A percentile compares a stretch with the other conserved stretches of the same genome.
phyloP scores from a whole-genome alignment of 2,797 vertebrate species.

The Acridotheres tristis region DNA sequence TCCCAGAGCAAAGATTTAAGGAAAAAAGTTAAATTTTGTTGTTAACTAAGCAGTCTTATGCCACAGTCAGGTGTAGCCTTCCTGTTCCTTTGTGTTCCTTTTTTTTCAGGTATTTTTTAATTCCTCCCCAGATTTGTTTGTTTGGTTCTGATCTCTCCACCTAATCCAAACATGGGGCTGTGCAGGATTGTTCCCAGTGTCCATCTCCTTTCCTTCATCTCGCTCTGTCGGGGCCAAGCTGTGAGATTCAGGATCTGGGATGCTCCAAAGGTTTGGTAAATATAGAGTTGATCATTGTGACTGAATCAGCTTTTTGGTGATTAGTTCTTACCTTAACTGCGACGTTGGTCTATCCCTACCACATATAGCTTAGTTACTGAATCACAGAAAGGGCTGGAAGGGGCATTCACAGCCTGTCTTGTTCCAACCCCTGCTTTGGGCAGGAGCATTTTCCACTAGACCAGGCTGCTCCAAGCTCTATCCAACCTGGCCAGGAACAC shows the following conservation, averaged over 20 bases:
- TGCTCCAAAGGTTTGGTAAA: neutral
- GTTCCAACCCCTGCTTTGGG: neutral
- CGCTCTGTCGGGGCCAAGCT: rapidly evolving
- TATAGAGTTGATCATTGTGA: neutral
- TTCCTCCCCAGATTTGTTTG: no score
- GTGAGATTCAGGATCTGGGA: neutral
- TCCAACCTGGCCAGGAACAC: neutral
- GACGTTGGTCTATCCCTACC: rapidly evolving
- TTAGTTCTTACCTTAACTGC: neutral
- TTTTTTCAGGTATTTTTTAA: neutral
- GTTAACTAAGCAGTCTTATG: neutral
- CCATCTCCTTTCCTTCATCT: rapidly evolving
- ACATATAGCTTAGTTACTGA: rapidly evolving
- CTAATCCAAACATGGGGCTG: neutral
- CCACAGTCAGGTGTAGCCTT: neutral
- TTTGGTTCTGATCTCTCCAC: neutral
- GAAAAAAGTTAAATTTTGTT: neutral
- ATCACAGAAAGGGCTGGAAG: neutral
- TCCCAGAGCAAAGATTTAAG: neutral
- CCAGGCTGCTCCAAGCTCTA: neutral
- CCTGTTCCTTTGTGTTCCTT: neutral
- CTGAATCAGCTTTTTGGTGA: neutral
- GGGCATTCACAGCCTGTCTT: neutral
- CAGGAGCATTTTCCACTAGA: neutral
- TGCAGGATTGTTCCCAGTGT: neutral